A percentile compares a stretch with the other conserved stretches of the same genome.
These are phyloP conservation scores for Eleginops maclovinus DNA, from an alignment of 2,113 vertebrate genomes.

Conservation along the genomic window DNA sequence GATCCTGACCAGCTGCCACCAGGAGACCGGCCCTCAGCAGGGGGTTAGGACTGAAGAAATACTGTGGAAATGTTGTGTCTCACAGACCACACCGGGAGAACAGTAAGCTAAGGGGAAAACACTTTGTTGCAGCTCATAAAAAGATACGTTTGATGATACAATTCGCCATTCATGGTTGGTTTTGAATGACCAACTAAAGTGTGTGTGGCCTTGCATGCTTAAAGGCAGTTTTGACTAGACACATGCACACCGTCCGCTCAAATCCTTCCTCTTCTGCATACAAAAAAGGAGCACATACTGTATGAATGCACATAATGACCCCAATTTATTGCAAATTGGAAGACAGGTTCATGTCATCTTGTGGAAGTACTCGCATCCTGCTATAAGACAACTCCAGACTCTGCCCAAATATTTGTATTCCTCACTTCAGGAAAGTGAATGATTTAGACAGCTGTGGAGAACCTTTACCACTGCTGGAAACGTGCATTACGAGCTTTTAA, in stretches of 20 bases:
- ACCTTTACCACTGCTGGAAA: slow-evolving; percentile 16
- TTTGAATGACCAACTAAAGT: neutral
- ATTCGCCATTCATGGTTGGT: neutral
- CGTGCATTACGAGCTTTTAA: slow-evolving; percentile 41
- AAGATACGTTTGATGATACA: neutral
- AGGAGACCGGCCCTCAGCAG: slow-evolving; percentile 48
- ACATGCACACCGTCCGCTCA: neutral
- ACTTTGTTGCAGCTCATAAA: slow-evolving; percentile 10
- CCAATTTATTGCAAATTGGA: slow-evolving; percentile 66
- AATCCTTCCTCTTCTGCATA: neutral
- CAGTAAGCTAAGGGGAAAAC: neutral
- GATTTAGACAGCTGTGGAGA: slow-evolving; percentile 47
- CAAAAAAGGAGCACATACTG: slow-evolving; percentile 51
- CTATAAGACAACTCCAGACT: slow-evolving; percentile 9
- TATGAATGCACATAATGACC: slow-evolving; percentile 49
- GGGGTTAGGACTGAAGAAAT: slow-evolving; percentile 58
- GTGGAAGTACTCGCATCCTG: slow-evolving; percentile 32
- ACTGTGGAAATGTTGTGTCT: slow-evolving; percentile 6
- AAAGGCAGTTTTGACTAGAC: no score
- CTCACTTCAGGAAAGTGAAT: slow-evolving; percentile 25
- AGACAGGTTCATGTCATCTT: slow-evolving; percentile 49
- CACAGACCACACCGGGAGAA: slow-evolving; percentile 67
- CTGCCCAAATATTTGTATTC: slow-evolving; percentile 20
- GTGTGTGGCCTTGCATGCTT: neutral
- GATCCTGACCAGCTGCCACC: slow-evolving; percentile 70